These are phyloP conservation scores for Nesometra sesokonis DNA, from an alignment of 35 echinoderm and acorn worm species.

Conservation along the genomic window DNA sequence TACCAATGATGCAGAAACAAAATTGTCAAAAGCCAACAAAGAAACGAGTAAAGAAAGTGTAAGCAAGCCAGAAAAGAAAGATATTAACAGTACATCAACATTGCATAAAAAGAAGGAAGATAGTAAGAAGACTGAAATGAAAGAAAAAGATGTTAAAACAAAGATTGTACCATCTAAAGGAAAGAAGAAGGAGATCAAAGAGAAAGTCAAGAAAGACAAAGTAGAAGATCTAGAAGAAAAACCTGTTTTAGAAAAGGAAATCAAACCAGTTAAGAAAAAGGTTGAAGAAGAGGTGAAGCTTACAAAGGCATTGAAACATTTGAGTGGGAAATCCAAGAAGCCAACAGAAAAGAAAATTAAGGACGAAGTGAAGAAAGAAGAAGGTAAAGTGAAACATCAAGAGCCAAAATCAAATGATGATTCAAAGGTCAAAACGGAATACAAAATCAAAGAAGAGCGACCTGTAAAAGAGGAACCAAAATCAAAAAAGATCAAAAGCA, in stretches of 20 bases:
- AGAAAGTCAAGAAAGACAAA: not conserved
- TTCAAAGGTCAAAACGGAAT: conserved; percentile 25
- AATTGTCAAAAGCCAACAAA: not conserved
- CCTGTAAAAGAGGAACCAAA: conserved; percentile 10
- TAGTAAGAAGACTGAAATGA: not conserved
- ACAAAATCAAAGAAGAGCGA: conserved; percentile 13
- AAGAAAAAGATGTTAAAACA: not conserved
- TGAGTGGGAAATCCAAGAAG: conserved; percentile 10
- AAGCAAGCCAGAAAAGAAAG: not conserved
- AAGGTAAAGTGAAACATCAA: conserved; percentile 14
- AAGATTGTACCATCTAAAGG: not conserved
- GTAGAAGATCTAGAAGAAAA: not conserved
- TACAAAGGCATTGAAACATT: not conserved
- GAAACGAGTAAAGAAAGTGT: not conserved
- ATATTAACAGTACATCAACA: not conserved
- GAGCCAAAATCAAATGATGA: conserved; percentile 7
- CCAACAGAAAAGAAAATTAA: conserved; percentile 5
- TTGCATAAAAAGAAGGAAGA: not conserved
- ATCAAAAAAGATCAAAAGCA: conserved; percentile 1
- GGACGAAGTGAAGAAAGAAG: conserved; percentile 21
- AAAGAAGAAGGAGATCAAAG: conserved; percentile 1
- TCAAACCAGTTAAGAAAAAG: conserved; percentile 8
- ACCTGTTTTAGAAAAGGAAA: not conserved
- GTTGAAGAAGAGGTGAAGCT: not conserved
- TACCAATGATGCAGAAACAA: not conserved